These are phyloP conservation scores for Nyleta sp. DNA, from an alignment of 2,888 invertebrate species.

Conservation along the genomic window DNA sequence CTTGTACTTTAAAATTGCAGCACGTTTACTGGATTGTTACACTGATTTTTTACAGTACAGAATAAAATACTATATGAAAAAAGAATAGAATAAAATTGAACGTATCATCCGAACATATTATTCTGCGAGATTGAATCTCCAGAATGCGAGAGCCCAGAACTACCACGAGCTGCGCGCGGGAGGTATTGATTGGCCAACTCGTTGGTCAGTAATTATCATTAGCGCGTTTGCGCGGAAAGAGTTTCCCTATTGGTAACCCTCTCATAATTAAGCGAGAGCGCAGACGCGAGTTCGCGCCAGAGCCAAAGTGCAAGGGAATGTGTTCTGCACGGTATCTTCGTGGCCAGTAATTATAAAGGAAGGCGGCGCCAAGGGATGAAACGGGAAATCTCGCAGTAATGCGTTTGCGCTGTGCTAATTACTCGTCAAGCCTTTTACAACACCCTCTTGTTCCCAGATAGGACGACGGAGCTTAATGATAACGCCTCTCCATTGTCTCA, in stretches of 20 bases:
- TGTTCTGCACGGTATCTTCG: conserved; percentile 62
- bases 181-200: conserved; percentile 41
- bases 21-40: too few species aligned
- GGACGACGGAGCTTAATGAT: conserved; percentile 55
- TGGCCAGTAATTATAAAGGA: conserved; percentile 76
- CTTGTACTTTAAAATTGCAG: too few species aligned
- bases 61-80: too few species aligned
- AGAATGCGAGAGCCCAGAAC: neutral
- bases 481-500: conserved; percentile 62
- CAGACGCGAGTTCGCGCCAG: conserved; percentile 68
- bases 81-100: too few species aligned
- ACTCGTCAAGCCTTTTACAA: conserved; percentile 76
- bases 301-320: conserved; percentile 69
- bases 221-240: conserved; percentile 74
- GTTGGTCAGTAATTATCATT: conserved; percentile 71
- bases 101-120: too few species aligned
- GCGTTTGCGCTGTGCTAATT: conserved; percentile 79
- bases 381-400: conserved; percentile 41
- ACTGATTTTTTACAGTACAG: too few species aligned
- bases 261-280: conserved; percentile 75
- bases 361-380: conserved; percentile 71
- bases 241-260: conserved; percentile 77
- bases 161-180: neutral
- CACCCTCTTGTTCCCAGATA: conserved; percentile 55
- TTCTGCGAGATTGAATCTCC: too few species aligned